These are phyloP conservation scores for Steatocranus sp. DNA, from an alignment of 2,797 vertebrate genomes.

Conservation along the genomic window DNA sequence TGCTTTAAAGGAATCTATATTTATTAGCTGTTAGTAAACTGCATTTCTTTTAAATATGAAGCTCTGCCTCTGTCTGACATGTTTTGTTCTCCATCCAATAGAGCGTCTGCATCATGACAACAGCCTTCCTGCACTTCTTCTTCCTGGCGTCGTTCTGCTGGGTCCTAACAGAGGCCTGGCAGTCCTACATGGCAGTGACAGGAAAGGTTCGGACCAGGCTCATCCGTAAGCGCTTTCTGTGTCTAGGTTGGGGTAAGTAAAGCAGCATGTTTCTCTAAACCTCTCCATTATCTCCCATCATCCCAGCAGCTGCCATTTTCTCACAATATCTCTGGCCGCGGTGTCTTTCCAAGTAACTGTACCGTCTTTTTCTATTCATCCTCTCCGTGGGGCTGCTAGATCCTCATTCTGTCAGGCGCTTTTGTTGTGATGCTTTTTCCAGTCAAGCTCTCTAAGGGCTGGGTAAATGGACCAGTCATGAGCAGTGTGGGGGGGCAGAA, in stretches of 20 bases:
- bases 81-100: slow-evolving; percentile 49
- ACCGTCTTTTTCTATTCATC: slow-evolving; percentile 7
- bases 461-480: slow-evolving; percentile 43
- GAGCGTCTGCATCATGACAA: slow-evolving; percentile 96
- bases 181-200: slow-evolving; percentile 99
- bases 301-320: slow-evolving; percentile 40
- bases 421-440: slow-evolving; percentile 50
- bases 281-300: slow-evolving; percentile 31
- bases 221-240: slow-evolving; percentile 97
- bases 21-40: not conserved
- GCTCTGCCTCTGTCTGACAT: not conserved
- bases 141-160: slow-evolving; percentile 99
- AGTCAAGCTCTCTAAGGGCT: slow-evolving; percentile 42
- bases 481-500: slow-evolving; percentile 1
- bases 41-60: not conserved
- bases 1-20: not conserved
- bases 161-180: slow-evolving; percentile 99
- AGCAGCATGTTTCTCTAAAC: slow-evolving; percentile 20
- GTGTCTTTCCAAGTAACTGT: slow-evolving; percentile 29
- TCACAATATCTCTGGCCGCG: slow-evolving; percentile 13
- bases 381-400: slow-evolving; percentile 15
- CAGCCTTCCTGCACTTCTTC: slow-evolving; percentile 99
- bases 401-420: slow-evolving; percentile 49
- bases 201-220: slow-evolving; percentile 98
- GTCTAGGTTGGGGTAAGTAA: slow-evolving; percentile 97